Base-by-base conservation (phyloP, 2,888 invertebrate species). In the Anoplius nigerrimus region DNA sequence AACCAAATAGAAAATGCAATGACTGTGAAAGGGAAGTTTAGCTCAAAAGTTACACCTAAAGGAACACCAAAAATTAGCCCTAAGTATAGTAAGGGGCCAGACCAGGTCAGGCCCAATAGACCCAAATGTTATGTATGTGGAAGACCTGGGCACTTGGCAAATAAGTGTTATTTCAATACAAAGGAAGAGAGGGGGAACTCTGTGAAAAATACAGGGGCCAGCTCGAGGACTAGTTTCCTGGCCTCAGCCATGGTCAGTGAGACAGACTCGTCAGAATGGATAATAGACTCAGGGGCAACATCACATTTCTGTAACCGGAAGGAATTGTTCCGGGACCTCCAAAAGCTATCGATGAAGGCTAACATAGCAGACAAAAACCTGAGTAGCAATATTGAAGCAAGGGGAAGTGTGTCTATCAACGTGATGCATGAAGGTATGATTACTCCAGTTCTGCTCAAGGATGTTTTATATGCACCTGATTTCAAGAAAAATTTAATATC, bases 211-310 rank as follows among this genome's bases (percentile, higher is more conserved):
- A 16, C 22, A 20, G 59, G 46, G 45, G 45, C n/a, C 2, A 24
- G 3, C 8, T 59, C 1, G 11, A 20, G 46, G 59, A 42, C 16
- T 13, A 21, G 27, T 16, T 48, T 34, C 27, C 27, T 18, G 15
- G 11, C 21, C 16, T 20, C 24, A n/a, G 22, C 43, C 34, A 34
- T 24, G 15, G 16, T 13, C 5, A 51, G 15, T 15, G 42, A 16
- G 20, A 54, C 34, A 43, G 34, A n/a, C 15, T 22, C 54, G 2
- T 15, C n/a, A 22, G 54, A 13, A 2, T 54, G 54, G 54, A 27
- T 20, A 58, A 20, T 64, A 8, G 65, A 65, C 34, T 58, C 52
- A 5, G 65, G 53, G 6, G 65, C 65, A 16, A 65, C 52, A 1
- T 52, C 57, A 5, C 65, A 65, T 22, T 55, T 65, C 43, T 43